Evolutionary conservation across 2,888 invertebrate genomes (phyloP).

Genomic region (Calephelis perditalis): DNA sequence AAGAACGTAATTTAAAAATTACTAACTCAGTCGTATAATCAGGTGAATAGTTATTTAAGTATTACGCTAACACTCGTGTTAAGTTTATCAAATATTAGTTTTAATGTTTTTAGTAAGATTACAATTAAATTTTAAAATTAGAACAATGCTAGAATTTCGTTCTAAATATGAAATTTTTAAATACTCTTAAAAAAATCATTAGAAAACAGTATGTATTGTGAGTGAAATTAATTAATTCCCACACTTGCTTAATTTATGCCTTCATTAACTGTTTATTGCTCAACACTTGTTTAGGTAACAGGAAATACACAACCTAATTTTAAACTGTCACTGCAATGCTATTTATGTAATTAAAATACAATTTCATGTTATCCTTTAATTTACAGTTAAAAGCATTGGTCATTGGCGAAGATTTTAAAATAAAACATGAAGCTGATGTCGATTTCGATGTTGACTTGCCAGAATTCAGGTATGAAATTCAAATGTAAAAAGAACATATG

Average conservation of each 20-base stretch:
- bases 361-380: conserved; percentile 17
- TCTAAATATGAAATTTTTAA: neutral
- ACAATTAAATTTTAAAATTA: no score
- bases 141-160: neutral
- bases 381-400: conserved; percentile 94
- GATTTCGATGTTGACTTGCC: conserved; percentile 95
- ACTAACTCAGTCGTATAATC: no score
- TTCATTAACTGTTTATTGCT: conserved; percentile 1
- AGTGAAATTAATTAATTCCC: conserved; percentile 1
- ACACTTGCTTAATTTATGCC: neutral
- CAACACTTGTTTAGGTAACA: neutral
- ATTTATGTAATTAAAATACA: neutral
- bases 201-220: conserved; percentile 12
- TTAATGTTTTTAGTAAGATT: no score
- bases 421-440: conserved; percentile 88
- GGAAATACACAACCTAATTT: neutral
- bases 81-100: no score
- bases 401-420: conserved; percentile 83
- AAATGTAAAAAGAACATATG: no score
- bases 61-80: no score
- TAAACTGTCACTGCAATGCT: neutral
- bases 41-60: no score
- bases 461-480: conserved; percentile 85
- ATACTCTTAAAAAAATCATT: neutral
- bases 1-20: no score